Percentiles rank a stretch among this genome's conserved stretches.
Conservation (phyloP, 2,113 vertebrate genomes). For the Cyanoliseus patagonus region DNA sequence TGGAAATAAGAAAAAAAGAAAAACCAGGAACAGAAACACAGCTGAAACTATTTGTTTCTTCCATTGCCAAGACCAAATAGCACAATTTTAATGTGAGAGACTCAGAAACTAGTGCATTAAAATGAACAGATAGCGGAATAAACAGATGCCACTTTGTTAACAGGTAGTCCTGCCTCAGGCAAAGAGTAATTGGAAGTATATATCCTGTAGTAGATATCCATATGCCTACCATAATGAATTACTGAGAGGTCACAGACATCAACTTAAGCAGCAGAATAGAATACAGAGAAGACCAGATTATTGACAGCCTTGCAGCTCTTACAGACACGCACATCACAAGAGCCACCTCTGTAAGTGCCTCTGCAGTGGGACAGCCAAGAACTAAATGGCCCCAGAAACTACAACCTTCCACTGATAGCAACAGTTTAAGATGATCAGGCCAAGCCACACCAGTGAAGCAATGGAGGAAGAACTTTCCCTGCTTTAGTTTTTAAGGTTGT, state of each 20-base stretch:
- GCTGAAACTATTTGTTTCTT: conserved; percentile 9
- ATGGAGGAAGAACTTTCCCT: not conserved
- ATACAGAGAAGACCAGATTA: not conserved
- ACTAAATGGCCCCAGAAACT: not conserved
- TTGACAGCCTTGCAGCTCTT: not conserved
- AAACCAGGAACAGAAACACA: not conserved
- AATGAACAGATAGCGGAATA: not conserved
- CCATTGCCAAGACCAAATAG: not conserved
- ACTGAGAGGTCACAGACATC: not conserved
- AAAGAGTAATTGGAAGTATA: not conserved
- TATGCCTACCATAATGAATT: not conserved
- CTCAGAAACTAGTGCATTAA: not conserved
- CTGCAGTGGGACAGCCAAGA: not conserved
- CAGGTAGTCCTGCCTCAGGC: not conserved
- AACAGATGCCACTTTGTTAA: not conserved
- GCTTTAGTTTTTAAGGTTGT: not conserved
- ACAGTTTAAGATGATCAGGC: not conserved
- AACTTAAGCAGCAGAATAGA: not conserved
- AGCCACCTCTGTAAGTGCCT: not conserved
- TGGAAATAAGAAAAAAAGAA: not conserved
- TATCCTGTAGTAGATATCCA: not conserved
- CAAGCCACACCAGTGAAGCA: not conserved
- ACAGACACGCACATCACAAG: not conserved
- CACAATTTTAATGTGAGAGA: not conserved
- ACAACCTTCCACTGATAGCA: not conserved